Evolutionary conservation across 2,888 invertebrate species (phyloP), one percentile per base, ranked within the genome.

Genomic region (Chalcosyrphus nemorum): DNA sequence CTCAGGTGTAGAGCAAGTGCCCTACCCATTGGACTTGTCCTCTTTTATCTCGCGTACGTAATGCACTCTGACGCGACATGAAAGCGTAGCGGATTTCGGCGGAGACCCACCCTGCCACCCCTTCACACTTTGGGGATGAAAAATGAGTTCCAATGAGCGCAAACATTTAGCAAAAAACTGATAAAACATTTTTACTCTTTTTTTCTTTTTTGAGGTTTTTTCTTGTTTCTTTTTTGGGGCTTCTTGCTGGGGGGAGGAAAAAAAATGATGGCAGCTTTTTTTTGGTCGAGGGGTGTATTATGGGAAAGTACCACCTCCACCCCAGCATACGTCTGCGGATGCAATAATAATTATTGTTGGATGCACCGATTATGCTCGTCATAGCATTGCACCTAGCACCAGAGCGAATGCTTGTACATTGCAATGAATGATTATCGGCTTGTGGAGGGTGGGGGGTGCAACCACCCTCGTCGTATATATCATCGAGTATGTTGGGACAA

Each of bases 281-380:
- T 43, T 59, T n/a, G n/a, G n/a, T n/a, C n/a, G n/a, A 35, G 61
- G 70, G 54, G 72, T 56, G 77, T 61, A 72, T 77, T 77, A 82
- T 27, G 81, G 76, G 29, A 32, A 82, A 72, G 82, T 63, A 68
- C 81, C 72, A 68, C 41, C 72, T 65, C 65, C 72, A 78, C 35
- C 45, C 82, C 59, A 50, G 56, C 72, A 72, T 82, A 78, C 72
- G 80, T 80, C 84, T 75, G 80, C 80, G 84, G 84, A 80, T 84
- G 84, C 84, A 84, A 84, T 78, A 84, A 84, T 84, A 84, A 84
- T 84, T 84, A 84, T 84, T 84, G 78, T 84, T 80, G 78, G 84
- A 84, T 84, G 75, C 80, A 80, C 74, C 84, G 84, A 84, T 84
- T 84, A 84, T 84, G 84, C 84, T 75, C 84, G 84, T 77, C 82